Conservation (phyloP, 2,113 vertebrate genomes). For the Raja brachyura region DNA sequence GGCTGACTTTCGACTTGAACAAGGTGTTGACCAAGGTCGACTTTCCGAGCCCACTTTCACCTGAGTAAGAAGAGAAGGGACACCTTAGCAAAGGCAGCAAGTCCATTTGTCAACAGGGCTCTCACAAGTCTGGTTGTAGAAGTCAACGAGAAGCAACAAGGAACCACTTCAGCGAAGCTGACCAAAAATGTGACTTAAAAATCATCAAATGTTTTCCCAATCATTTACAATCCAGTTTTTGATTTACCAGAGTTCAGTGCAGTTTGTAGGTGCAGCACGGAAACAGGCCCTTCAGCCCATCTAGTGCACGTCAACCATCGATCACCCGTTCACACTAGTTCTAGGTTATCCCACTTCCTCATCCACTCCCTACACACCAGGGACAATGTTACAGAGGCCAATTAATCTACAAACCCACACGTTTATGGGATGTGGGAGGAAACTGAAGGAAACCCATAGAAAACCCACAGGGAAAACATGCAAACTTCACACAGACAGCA, state of each 20-base stretch:
- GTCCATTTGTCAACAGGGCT: neutral
- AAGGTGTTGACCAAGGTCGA: conserved; percentile 93
- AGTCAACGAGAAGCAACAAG: neutral
- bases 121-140: neutral
- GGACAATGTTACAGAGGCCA: no score
- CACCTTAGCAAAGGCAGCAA: neutral
- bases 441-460: no score
- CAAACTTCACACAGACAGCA: no score
- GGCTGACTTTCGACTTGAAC: conserved; percentile 89
- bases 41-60: conserved; percentile 93
- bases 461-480: no score
- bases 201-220: neutral
- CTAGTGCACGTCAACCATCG: no score
- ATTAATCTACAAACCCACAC: no score
- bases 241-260: neutral
- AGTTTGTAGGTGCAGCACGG: no score
- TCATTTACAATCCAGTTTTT: neutral
- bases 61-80: conserved; percentile 50
- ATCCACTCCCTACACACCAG: no score
- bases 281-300: no score
- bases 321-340: no score
- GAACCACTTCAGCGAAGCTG: neutral
- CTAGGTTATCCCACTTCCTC: no score
- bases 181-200: neutral
- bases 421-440: no score